These are phyloP conservation scores for Bombus difficillimus DNA, from an alignment of 1,140 invertebrate species.

Conservation along the genomic window DNA sequence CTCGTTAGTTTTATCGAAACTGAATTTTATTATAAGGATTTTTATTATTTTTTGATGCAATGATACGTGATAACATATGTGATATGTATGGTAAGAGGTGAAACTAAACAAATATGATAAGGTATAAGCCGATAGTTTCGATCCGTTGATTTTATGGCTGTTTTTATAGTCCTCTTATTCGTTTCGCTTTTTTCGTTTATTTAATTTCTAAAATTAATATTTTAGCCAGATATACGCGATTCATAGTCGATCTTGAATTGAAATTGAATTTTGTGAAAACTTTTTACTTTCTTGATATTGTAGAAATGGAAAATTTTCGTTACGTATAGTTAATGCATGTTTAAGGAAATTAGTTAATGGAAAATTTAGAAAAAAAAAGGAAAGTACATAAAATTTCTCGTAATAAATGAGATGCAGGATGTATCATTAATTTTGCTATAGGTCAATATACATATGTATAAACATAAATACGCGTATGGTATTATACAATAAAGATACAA, in stretches of 20 bases:
- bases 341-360: neutral
- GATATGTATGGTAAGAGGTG: neutral
- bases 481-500: neutral
- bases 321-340: no score
- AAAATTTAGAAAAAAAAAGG: neutral
- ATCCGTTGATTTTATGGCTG: neutral
- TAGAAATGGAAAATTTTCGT: neutral
- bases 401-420: neutral
- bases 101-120: neutral
- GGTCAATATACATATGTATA: neutral
- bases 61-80: neutral
- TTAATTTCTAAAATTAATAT: neutral
- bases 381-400: neutral
- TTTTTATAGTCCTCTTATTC: no score
- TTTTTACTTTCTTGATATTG: neutral
- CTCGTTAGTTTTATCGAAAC: neutral
- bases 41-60: neutral
- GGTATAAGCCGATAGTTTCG: neutral
- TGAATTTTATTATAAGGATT: neutral
- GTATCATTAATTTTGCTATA: neutral
- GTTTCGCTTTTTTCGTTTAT: neutral
- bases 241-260: no score
- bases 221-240: neutral
- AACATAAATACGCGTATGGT: neutral
- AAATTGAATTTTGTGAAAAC: neutral